phyloP scores from a whole-genome alignment of 2,113 vertebrate species.

The Theropithecus gelada region DNA sequence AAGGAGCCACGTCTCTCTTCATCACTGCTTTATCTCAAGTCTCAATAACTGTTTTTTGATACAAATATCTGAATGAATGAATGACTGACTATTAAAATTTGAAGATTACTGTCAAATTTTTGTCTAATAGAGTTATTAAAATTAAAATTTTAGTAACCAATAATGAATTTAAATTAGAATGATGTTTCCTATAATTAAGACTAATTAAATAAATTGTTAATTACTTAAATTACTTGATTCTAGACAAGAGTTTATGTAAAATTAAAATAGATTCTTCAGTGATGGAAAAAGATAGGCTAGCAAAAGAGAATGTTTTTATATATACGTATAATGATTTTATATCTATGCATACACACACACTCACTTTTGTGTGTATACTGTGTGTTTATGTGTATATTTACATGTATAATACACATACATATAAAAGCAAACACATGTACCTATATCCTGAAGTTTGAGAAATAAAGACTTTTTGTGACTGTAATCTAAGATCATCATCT shows the following conservation, averaged over 20 bases:
- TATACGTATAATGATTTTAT: background rate
- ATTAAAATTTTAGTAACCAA: background rate
- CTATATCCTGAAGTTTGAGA: background rate
- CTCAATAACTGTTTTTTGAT: background rate
- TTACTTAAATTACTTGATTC: background rate
- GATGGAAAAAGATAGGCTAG: background rate
- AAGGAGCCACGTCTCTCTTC: background rate
- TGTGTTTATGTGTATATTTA: background rate
- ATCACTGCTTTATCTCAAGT: background rate
- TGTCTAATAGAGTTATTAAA: background rate
- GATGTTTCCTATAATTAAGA: background rate
- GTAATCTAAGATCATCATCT: background rate
- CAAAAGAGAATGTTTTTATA: background rate
- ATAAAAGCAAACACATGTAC: background rate
- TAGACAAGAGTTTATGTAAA: background rate
- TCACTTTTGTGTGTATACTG: fast-evolving
- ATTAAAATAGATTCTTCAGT: background rate
- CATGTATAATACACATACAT: background rate
- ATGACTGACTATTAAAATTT: background rate
- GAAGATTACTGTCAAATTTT: background rate
- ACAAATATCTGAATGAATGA: background rate
- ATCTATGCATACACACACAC: background rate
- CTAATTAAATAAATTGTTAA: background rate
- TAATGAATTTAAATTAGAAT: background rate
- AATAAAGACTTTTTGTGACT: background rate